phyloP scores from a whole-genome alignment of 2,888 invertebrate species.

The Peribatodes rhomboidaria region DNA sequence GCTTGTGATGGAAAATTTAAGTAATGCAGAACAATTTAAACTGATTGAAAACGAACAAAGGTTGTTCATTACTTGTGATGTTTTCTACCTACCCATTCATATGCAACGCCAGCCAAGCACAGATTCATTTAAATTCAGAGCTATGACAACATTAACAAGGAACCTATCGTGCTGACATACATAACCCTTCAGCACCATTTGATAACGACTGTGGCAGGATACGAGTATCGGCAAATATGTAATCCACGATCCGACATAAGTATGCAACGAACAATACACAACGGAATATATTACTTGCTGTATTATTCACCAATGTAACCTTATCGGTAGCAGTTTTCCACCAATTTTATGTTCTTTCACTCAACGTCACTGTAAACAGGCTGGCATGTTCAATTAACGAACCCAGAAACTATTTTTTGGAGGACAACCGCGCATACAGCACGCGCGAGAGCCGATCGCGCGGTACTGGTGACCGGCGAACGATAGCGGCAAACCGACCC shows the following conservation, averaged over 20 bases:
- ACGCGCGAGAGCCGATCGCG: conserved; percentile 77
- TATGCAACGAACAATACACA: conserved; percentile 46
- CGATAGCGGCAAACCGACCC: conserved; percentile 83
- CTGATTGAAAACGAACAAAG: conserved; percentile 8
- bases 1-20: not conserved
- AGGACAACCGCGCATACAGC: conserved; percentile 66
- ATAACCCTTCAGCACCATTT: conserved; percentile 55
- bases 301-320: conserved; percentile 69
- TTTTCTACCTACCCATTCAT: conserved; percentile 11
- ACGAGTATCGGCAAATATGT: conserved; percentile 55
- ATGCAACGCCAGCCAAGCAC: not conserved
- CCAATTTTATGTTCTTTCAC: conserved; percentile 67
- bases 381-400: conserved; percentile 69
- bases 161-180: conserved; percentile 37
- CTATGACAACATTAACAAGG: conserved; percentile 46
- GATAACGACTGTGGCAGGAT: conserved; percentile 57
- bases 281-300: conserved; percentile 38
- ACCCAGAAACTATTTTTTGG: conserved; percentile 56
- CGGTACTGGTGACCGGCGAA: conserved; percentile 81
- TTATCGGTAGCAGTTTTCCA: conserved; percentile 62
- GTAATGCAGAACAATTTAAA: not conserved
- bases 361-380: conserved; percentile 77
- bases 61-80: not conserved
- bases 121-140: conserved; percentile 4
- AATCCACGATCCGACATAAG: conserved; percentile 55